Base-by-base conservation (phyloP, 2,888 invertebrate genomes). In the Prosopocoilus inquinatus region DNA sequence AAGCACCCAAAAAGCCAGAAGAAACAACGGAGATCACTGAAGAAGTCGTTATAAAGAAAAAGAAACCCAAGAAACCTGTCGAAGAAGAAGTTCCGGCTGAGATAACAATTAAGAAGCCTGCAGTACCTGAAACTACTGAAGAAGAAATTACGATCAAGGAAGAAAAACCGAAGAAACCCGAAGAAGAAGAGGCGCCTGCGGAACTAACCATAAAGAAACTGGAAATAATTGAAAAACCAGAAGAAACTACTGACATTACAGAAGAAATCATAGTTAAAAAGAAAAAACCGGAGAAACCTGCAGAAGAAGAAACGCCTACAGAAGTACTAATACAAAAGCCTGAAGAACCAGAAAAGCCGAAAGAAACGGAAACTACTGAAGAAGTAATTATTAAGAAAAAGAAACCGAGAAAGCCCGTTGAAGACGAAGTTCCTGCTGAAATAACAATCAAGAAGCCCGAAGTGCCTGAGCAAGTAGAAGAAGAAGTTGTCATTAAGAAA, bases 161-260 rank as follows among this genome's bases (percentile, higher is more conserved):
- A 57, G 58, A 62, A 3, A 51, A 47, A 3, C 59, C 61, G 2
- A 36, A 61, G 55, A 48, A 62, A 49, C 12, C 55, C 4, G 60
- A 66, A 63, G 59, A 68, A 60, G 65, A 63, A 58, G 68, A 64
- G 39, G 47, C 44, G 8, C 63, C 59, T 32, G 64, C 68, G 50
- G 61, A 82, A 66, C 79, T 81, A 51, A 74, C 80, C 3, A 70
- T 84, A 2, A 41, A 78, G 53, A 80, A 70, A 67, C 79, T 70
- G 20, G 13, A 41, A 46, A 32, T 44, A 28, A 28, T 28, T 28
- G 20, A 38, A 20, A 28, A 46, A 8, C 12, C 46, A 12, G 46
- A 41, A 1, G 12, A 11, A 62, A 66, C 80, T 13, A 68, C 77
- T 46, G 69, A 71, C 33, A 73, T 72, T 57, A 28, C 4, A 28